Evolutionary conservation across 2,888 invertebrate genomes (phyloP).

Genomic region (Bimastos eiseni): DNA sequence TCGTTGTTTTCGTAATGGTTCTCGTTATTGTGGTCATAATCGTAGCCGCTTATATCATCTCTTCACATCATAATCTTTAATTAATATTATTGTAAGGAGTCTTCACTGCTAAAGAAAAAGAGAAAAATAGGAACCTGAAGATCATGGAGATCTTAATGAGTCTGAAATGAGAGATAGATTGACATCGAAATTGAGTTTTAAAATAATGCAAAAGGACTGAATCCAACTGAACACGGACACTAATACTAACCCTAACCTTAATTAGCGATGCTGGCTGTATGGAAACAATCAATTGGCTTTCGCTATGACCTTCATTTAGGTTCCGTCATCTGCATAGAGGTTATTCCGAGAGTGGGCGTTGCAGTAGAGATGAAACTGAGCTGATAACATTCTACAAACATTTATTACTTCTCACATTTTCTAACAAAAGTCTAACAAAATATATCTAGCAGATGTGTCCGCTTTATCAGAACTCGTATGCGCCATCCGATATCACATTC

Average conservation of each 20-base stretch:
- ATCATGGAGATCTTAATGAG: too few relatives aligned
- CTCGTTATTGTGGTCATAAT: constrained; percentile 8
- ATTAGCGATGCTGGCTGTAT: not conserved
- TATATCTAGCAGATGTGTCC: not conserved
- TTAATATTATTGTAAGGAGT: too few relatives aligned
- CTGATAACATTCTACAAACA: not conserved
- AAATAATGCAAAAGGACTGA: too few relatives aligned
- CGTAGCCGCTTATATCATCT: not conserved
- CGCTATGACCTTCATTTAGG: not conserved
- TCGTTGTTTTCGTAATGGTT: not conserved
- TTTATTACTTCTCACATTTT: not conserved
- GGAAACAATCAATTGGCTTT: not conserved
- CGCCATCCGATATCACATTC: not conserved
- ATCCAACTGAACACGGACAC: too few relatives aligned
- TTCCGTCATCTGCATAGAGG: not conserved
- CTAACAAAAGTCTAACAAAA: not conserved
- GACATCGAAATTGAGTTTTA: too few relatives aligned
- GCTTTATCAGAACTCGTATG: too few relatives aligned
- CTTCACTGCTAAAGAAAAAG: too few relatives aligned
- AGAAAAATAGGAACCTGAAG: too few relatives aligned
- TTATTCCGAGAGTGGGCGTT: not conserved
- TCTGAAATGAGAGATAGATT: too few relatives aligned
- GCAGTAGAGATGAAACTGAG: not conserved
- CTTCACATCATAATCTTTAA: not conserved
- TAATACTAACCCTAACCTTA: too few relatives aligned